Base-by-base conservation (phyloP, 2,797 vertebrate genomes). In the Hephaestus fuliginosus region DNA sequence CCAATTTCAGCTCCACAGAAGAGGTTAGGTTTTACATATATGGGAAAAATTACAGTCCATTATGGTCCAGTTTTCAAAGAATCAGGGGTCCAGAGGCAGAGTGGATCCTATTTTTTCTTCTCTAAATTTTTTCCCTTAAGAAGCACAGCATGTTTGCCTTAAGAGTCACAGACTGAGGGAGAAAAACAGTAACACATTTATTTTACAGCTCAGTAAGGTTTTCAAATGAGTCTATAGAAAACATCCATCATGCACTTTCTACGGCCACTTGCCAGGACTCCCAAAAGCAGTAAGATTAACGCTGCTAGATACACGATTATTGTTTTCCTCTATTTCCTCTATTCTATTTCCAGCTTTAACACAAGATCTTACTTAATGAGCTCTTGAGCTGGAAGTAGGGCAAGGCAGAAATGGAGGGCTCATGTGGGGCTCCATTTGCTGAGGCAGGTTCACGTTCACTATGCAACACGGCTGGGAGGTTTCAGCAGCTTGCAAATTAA, bases 321-420 rank as follows among this genome's bases (percentile, higher is more conserved):
- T 86, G 76, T 83, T 78, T 30, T 9, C 53, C 28, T 9, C 39
- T 14, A 25, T 25, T 25, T 25, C 25, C 25, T 25, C 25, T 25
- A 25, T 25, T 92, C 68, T 84, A 78, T 89, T 89, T 89, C 70
- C 60, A 82, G 78, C 70, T 73, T 65, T 71, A 87, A 82, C 76
- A 79, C 57, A 55, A 74, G 65, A 83, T 92, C 79, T 82, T 85
- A 82, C 83, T 85, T 93, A 92, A 93, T 90, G 88, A 95, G 90
- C 84, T 88, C 73, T 87, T 82, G 58, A 86, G 70, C 76, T 65
- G 22, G 60, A 95, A 94, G 88, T 92, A 92, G 90, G 90, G 55
- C 87, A 91, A 73, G 63, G 76, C 52, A 22, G 70, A 86, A 86
- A 39, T 25, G 25, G 25, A 2, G 25, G 25, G 25, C 60, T 78